A percentile compares a stretch with the other conserved stretches of the same genome.
phyloP scores from a whole-genome alignment of 2,888 invertebrate species.

The Lycia hirtaria region DNA sequence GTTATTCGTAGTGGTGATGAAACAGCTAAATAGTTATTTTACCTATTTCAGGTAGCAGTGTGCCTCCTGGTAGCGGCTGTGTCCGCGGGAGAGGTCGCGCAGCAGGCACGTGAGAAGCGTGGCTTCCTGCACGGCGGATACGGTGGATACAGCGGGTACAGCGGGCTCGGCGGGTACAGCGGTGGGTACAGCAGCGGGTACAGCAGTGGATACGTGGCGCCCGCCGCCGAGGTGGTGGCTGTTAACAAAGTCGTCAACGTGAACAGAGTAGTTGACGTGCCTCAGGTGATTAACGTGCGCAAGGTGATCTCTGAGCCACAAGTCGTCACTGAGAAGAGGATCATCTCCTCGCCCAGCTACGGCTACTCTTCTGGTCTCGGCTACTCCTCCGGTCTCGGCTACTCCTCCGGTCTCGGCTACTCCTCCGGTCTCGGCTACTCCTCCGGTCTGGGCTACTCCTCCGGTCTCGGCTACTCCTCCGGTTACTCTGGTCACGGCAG shows the following conservation, averaged over 20 bases:
- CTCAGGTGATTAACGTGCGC: conserved; percentile 56
- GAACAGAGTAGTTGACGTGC: conserved; percentile 55
- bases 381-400: not conserved
- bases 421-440: conserved; percentile 4
- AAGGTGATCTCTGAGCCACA: conserved; percentile 63
- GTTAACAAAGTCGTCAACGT: conserved; percentile 57
- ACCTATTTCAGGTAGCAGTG: conserved; percentile 33
- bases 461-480: conserved; percentile 13
- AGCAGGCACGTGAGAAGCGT: conserved; percentile 44
- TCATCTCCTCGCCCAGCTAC: conserved; percentile 49
- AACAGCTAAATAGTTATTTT: no score
- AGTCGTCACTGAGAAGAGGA: conserved; percentile 61
- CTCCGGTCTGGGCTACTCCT: conserved; percentile 7
- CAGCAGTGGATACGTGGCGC: conserved; percentile 37
- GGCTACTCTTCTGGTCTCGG: conserved; percentile 26
- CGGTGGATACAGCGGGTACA: conserved; percentile 36
- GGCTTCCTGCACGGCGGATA: conserved; percentile 40
- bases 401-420: not conserved
- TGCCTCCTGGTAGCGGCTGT: conserved; percentile 43
- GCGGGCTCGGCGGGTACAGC: conserved; percentile 25
- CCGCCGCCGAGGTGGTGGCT: conserved; percentile 52
- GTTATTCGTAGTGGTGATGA: not conserved
- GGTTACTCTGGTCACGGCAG: conserved; percentile 37
- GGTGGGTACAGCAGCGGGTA: conserved; percentile 20
- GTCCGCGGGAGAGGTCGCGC: conserved; percentile 39